Base-by-base conservation (phyloP, 1,140 invertebrate genomes). In the Drosophila ficusphila region DNA sequence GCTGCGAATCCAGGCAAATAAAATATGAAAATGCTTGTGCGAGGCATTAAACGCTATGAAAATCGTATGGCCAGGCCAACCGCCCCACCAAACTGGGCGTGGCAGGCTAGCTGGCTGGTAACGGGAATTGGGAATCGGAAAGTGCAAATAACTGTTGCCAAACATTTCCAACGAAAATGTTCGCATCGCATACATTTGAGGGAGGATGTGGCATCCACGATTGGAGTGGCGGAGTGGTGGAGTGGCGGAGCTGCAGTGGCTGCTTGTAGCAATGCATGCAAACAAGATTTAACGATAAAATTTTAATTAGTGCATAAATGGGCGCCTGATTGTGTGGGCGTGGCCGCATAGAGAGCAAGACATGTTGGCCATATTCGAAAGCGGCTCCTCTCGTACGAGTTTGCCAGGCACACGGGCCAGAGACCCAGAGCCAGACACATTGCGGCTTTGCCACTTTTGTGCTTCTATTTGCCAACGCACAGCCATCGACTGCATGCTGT, bases 231-330 rank as follows among this genome's bases (percentile, higher is more conserved):
- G 60, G 39, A 42, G 29, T n/a, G 51, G 11, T 16, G 39, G 21
- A 18, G 21, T 27, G 54, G 16, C 21, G 60, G 39, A 42, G 29
- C 21, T 14, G 23, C 16, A 25, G 41, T 54, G 52, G 61, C 76
- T 62, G 67, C 82, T 77, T 86, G 73, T 81, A 81, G 72, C 81
- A 74, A 86, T 86, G 81, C 82, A 88, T 82, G 82, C 82, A 88
- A 88, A 88, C 82, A 88, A 88, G 82, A 88, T 88, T 88, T 88
- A 88, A 88, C 82, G 82, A 88, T 88, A 88, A 88, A 88, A 88
- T 88, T 88, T 88, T 88, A 88, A 88, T 88, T 88, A 88, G 82
- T 88, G 82, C 82, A 88, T 88, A 88, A 88, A 88, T 88, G 82
- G 82, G 74, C 69, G 82, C 77, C 76, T 88, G 82, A 88, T 88